Percentiles rank a stretch among this genome's conserved stretches.
Conservation (phyloP, 2,113 vertebrate genomes). For the Macrotus californicus region DNA sequence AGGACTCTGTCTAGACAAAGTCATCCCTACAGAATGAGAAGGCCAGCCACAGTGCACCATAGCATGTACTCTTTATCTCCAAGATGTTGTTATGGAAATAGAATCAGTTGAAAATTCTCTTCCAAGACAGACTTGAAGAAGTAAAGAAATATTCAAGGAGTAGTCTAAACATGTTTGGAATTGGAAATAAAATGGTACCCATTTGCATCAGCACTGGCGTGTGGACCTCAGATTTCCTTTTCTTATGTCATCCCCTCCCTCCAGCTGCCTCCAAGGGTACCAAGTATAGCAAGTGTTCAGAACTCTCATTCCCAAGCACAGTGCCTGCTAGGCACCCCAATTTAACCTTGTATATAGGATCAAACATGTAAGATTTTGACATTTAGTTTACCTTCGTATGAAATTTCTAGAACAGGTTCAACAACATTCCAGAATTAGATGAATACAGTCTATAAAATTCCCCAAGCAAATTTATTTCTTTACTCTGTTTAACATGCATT, state of each 20-base stretch:
- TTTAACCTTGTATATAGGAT: background rate
- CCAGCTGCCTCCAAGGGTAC: background rate
- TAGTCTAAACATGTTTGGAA: constrained; percentile 19
- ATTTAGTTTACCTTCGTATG: background rate
- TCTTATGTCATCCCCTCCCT: background rate
- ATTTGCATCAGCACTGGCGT: constrained; percentile 32
- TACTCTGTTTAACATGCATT: background rate
- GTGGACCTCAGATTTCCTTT: background rate
- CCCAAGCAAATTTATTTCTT: background rate
- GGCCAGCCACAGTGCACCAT: background rate
- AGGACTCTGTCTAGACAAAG: background rate
- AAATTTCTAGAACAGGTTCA: background rate
- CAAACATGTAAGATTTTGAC: background rate
- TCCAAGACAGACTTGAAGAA: constrained; percentile 25
- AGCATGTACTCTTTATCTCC: background rate
- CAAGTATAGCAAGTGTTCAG: background rate
- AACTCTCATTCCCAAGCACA: background rate
- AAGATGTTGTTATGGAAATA: constrained; percentile 16
- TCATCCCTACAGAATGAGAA: background rate
- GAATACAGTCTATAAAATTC: background rate
- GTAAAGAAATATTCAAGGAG: constrained; percentile 29
- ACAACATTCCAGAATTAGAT: background rate
- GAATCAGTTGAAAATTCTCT: constrained; percentile 45
- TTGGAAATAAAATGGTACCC: background rate
- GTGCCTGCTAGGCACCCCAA: background rate